These are phyloP conservation scores for Aleiodes testaceus DNA, from an alignment of 2,888 invertebrate genomes.

Conservation along the genomic window DNA sequence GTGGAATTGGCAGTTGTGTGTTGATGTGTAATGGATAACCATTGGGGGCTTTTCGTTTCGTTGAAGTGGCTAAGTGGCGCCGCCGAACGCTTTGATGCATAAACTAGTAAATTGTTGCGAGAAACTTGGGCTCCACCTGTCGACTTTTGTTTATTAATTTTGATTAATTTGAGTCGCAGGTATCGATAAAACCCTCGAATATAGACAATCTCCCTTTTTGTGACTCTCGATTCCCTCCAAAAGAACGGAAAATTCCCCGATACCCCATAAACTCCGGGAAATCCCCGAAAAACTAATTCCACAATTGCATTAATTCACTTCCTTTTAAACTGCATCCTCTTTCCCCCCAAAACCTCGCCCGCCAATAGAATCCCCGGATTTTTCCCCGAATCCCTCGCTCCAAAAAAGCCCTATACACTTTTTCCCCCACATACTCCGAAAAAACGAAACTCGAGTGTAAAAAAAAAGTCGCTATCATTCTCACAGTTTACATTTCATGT, in stretches of 20 bases:
- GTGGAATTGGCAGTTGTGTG: conserved; percentile 2
- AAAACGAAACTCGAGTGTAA: background rate
- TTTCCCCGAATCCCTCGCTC: too few relatives aligned
- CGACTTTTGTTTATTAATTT: conserved; percentile 55
- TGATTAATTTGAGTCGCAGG: conserved; percentile 18
- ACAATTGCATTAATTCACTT: too few relatives aligned
- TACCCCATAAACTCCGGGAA: too few relatives aligned
- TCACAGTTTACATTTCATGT: background rate
- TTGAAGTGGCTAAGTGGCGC: conserved; percentile 56
- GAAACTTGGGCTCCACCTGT: conserved; percentile 55
- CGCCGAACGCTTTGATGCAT: conserved; percentile 56
- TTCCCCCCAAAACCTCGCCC: too few relatives aligned
- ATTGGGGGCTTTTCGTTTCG: conserved; percentile 23
- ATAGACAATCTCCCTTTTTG: too few relatives aligned
- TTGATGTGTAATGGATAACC: conserved; percentile 20
- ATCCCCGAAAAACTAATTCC: too few relatives aligned
- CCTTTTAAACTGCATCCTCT: too few relatives aligned
- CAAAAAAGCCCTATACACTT: too few relatives aligned
- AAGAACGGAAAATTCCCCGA: too few relatives aligned
- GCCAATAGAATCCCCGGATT: too few relatives aligned
- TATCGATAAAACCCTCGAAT: background rate
- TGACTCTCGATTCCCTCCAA: too few relatives aligned
- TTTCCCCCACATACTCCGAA: too few relatives aligned
- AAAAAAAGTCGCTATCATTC: background rate
- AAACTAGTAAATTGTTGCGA: conserved; percentile 51